Percentiles rank a stretch among this genome's conserved stretches.
phyloP scores from a whole-genome alignment of 2,113 vertebrate species.

The Holacanthus passer region DNA sequence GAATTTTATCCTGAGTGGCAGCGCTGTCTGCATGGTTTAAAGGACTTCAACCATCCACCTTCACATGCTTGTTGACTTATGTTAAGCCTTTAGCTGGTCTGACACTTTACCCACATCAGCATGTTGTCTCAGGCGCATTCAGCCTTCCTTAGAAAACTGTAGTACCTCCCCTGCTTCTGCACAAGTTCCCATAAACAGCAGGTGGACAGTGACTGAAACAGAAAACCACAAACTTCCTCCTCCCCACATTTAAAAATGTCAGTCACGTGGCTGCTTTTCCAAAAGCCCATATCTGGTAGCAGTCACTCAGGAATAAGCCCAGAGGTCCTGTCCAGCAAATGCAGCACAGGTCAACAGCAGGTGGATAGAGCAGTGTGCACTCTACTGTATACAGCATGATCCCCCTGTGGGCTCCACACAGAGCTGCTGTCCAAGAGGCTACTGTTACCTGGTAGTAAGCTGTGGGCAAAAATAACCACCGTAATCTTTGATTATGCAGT shows the following conservation, averaged over 20 bases:
- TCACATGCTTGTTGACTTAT: neutral
- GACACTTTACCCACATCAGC: constrained; percentile 3
- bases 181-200: constrained; percentile 30
- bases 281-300: constrained; percentile 67
- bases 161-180: constrained; percentile 36
- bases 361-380: constrained; percentile 36
- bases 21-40: constrained; percentile 4
- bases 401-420: constrained; percentile 16
- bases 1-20: neutral
- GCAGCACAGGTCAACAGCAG: constrained; percentile 63
- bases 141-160: neutral
- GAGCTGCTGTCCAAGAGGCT: constrained; percentile 32
- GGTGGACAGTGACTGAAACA: constrained; percentile 15
- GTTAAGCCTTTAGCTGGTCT: neutral
- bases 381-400: constrained; percentile 20
- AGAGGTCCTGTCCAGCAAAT: constrained; percentile 24
- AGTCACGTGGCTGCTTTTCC: constrained; percentile 46
- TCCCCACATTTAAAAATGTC: constrained; percentile 41
- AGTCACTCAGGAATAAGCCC: constrained; percentile 48
- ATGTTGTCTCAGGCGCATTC: neutral
- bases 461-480: constrained; percentile 50
- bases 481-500: constrained; percentile 40
- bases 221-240: constrained; percentile 28
- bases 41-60: constrained; percentile 1
- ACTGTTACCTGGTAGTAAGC: constrained; percentile 41